Evolutionary conservation across 2,797 vertebrate genomes (phyloP), one percentile per base, ranked within the genome.

Genomic region (Ibycter americanus): DNA sequence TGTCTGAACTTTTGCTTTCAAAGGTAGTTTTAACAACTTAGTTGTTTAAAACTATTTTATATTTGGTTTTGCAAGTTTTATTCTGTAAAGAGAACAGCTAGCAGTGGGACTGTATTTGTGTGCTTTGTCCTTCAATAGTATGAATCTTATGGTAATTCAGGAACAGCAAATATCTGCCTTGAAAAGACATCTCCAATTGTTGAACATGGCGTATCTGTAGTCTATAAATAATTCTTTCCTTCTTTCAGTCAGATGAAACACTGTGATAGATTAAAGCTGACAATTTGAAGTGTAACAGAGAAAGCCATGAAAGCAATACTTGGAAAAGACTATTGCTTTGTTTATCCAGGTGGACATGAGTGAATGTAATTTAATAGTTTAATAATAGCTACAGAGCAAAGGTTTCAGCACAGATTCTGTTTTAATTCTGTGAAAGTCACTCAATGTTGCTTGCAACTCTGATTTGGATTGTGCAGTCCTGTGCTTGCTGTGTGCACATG

Each of bases 201-300:
- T 83, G 52, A 58, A 17, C 7, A 0, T 54, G 32, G 36, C 6
- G 0, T 73, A 66, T 78, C 51, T 86, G n/a, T 85, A 71, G 58
- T 22, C 73, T 96, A 49, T 68, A 90, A 85, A 91, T 90, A 83
- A 66, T 77, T 93, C 34, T 85, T 91, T 56, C 26, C 63, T 83
- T 44, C 89, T 76, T 67, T 89, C 44, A 76, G 74, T n/a, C 52
- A 79, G 58, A 72, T 79, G 70, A 95, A 32, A 52, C 58, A 73
- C 18, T 1, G 2, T 55, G 9, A 31, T 78, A 87, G 59, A 89
- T 71, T 84, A 93, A 94, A 95, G 77, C 85, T 66, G 55, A 59
- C 73, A 90, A 49, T 67, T 29, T 70, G 58, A 94, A 59, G 31
- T 72, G 26, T 26, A 74, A 38, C 27, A 81, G 74, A 55, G 77